Conservation (phyloP, 2,113 vertebrate genomes). For the Tylochromis polylepis region DNA sequence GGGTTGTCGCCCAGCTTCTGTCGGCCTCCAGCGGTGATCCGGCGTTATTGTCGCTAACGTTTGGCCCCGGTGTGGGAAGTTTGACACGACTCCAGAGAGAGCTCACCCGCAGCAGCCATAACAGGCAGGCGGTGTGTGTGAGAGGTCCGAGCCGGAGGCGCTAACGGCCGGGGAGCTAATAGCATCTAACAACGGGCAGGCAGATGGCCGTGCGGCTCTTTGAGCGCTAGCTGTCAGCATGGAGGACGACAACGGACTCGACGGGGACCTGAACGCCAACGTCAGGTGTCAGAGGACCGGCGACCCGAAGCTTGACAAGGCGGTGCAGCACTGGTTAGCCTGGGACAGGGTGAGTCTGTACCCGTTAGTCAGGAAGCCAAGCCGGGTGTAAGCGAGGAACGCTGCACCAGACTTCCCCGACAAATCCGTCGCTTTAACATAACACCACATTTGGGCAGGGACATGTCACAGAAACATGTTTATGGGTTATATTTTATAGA, state of each 20-base stretch:
- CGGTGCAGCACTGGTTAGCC: constrained; percentile 79
- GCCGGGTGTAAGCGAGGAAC: too few species aligned
- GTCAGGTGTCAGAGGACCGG: constrained; percentile 69
- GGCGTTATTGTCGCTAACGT: not conserved
- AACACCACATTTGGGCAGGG: not conserved
- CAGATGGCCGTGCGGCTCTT: not conserved
- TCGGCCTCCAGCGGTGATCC: not conserved
- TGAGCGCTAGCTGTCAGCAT: not conserved
- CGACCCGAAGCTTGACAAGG: constrained; percentile 80
- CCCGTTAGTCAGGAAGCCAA: not conserved
- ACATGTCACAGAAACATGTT: not conserved
- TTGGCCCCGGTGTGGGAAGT: not conserved
- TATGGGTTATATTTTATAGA: not conserved
- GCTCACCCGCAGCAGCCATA: not conserved
- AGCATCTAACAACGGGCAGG: not conserved
- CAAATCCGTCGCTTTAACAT: not conserved
- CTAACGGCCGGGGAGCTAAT: not conserved
- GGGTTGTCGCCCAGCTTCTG: not conserved
- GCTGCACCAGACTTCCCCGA: not conserved
- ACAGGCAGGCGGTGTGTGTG: not conserved
- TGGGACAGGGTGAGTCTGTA: constrained; percentile 83
- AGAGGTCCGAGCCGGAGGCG: not conserved
- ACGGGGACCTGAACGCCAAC: constrained; percentile 80
- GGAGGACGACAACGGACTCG: constrained; percentile 64
- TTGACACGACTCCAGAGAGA: not conserved